Percentiles rank a stretch among this genome's conserved stretches.
These are phyloP conservation scores for Tricholaema leucomelas DNA, from an alignment of 2,113 vertebrate genomes.

Conservation along the genomic window DNA sequence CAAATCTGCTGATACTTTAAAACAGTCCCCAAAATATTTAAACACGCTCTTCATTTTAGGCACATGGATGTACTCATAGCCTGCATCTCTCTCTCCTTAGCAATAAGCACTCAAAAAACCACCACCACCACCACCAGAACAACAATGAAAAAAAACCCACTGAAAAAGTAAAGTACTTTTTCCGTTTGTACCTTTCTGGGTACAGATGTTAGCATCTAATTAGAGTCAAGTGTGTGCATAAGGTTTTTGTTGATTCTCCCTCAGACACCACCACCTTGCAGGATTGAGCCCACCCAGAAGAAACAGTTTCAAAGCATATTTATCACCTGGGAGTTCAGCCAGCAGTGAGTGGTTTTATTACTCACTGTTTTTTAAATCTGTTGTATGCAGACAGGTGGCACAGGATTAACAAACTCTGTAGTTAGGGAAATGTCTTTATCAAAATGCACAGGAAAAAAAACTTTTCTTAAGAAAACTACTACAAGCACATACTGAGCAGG, in stretches of 20 bases:
- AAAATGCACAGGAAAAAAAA: not conserved
- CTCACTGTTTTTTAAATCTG: not conserved
- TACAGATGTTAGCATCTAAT: not conserved
- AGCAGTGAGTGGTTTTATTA: not conserved
- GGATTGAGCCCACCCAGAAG: not conserved
- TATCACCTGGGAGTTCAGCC: not conserved
- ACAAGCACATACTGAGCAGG: fast-evolving
- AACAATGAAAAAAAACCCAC: not conserved
- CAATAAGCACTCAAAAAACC: not conserved
- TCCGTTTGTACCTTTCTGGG: not conserved
- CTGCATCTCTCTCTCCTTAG: not conserved
- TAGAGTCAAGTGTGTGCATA: not conserved
- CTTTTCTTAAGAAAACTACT: not conserved
- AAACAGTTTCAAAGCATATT: not conserved
- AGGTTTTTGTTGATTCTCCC: not conserved
- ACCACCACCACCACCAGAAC: too few species aligned
- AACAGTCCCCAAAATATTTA: not conserved
- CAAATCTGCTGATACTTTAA: not conserved
- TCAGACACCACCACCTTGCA: not conserved
- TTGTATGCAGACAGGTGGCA: not conserved
- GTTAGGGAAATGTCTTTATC: not conserved
- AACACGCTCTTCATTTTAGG: not conserved
- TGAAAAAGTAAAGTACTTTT: not conserved
- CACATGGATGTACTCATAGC: not conserved
- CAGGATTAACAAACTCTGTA: not conserved